phyloP scores from a whole-genome alignment of 2,888 invertebrate genomes.

The Temnothorax unifasciatus region DNA sequence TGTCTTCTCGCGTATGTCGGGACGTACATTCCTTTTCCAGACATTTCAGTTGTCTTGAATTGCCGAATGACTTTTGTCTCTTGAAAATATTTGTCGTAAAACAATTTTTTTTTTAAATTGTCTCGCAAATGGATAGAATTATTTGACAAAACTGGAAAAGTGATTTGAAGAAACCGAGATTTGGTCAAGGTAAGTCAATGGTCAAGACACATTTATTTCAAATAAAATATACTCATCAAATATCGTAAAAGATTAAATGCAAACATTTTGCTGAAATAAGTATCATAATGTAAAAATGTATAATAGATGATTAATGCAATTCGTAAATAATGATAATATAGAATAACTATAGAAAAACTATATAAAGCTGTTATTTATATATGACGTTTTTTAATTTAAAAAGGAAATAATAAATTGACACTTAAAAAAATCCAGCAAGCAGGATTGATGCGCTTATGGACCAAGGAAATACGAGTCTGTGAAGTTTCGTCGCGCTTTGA shows the following conservation, averaged over 20 bases:
- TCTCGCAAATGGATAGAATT: not conserved
- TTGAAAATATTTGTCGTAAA: slow-evolving; percentile 21
- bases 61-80: slow-evolving; percentile 37
- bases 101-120: not conserved
- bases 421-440: slow-evolving; percentile 57
- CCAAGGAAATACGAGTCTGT: slow-evolving; percentile 52
- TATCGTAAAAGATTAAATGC: not conserved
- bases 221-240: slow-evolving; percentile 10
- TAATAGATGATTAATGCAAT: not conserved
- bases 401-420: not conserved
- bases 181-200: no score
- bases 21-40: slow-evolving; percentile 10
- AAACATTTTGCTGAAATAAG: not conserved
- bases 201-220: not conserved
- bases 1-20: slow-evolving; percentile 45
- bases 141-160: not conserved
- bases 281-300: slow-evolving; percentile 2
- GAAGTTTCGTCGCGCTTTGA: slow-evolving; percentile 46
- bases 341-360: not conserved
- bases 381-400: not conserved
- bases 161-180: not conserved
- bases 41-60: slow-evolving; percentile 38
- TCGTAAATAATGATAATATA: not conserved
- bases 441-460: slow-evolving; percentile 58
- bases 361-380: not conserved